A percentile compares a stretch with the other conserved stretches of the same genome.
Evolutionary conservation across 2,797 vertebrate genomes (phyloP).

Genomic region (Enteromius viviparus): DNA sequence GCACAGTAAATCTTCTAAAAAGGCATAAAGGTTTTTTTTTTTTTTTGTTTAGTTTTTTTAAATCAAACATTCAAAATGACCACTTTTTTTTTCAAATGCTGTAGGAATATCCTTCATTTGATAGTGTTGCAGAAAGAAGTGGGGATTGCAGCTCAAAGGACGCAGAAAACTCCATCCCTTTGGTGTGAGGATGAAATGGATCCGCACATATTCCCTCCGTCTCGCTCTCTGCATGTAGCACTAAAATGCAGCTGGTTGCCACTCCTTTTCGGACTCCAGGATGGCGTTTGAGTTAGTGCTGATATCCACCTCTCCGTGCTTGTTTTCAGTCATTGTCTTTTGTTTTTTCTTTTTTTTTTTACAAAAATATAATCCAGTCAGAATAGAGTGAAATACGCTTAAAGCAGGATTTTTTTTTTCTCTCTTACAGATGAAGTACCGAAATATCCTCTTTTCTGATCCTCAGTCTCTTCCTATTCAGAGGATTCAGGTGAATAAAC

Average conservation of each 20-base stretch:
- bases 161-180: not conserved
- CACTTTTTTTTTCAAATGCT: conserved; percentile 15
- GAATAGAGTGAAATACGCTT: conserved; percentile 33
- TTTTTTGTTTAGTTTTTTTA: conserved; percentile 23
- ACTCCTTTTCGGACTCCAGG: not conserved
- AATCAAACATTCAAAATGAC: conserved; percentile 46
- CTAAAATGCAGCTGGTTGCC: conserved; percentile 41
- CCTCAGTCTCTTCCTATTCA: conserved; percentile 37
- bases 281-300: conserved; percentile 21
- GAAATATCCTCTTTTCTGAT: conserved; percentile 20
- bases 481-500: conserved; percentile 36
- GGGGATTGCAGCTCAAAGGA: conserved; percentile 15
- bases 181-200: not conserved
- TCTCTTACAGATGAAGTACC: conserved; percentile 59
- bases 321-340: conserved; percentile 34
- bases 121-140: conserved; percentile 42
- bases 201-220: conserved; percentile 13
- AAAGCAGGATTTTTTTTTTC: conserved; percentile 46
- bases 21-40: conserved; percentile 47
- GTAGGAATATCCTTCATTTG: conserved; percentile 53
- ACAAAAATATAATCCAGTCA: conserved; percentile 62
- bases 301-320: not conserved
- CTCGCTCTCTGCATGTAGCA: not conserved
- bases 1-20: conserved; percentile 38
- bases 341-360: conserved; percentile 5